These are phyloP conservation scores for Conus canariensis DNA, from an alignment of 2,888 invertebrate species.

Conservation along the genomic window DNA sequence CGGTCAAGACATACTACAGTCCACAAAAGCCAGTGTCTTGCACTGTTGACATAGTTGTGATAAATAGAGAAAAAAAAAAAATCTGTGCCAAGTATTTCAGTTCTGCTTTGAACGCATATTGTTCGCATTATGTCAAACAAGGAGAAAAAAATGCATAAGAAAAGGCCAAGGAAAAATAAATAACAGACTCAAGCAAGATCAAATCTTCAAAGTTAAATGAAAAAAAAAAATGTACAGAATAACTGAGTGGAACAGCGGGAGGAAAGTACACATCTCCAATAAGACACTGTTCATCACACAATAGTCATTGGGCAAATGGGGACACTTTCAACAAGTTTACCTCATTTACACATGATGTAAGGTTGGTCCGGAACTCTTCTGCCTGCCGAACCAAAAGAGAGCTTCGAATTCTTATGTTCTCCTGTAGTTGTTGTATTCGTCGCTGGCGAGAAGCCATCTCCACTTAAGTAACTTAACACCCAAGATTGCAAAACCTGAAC, in stretches of 20 bases:
- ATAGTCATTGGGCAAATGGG: neutral
- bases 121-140: too few species aligned
- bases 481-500: too few species aligned
- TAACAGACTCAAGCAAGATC: neutral
- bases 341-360: neutral
- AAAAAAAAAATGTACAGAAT: neutral
- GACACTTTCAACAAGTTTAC: neutral
- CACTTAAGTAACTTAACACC: neutral
- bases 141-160: too few species aligned
- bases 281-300: neutral
- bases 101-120: too few species aligned
- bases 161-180: too few species aligned
- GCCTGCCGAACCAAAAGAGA: slow-evolving; percentile 10
- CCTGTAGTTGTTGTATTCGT: slow-evolving; percentile 10
- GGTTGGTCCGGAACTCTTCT: neutral
- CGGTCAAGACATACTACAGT: too few species aligned
- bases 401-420: neutral
- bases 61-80: too few species aligned
- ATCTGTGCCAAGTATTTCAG: too few species aligned
- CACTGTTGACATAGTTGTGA: too few species aligned
- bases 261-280: too few species aligned
- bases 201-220: neutral
- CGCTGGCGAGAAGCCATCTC: slow-evolving; percentile 23
- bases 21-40: too few species aligned
- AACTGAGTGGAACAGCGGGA: too few species aligned